Conservation (phyloP, 2,797 vertebrate species). For the Hylomyscus alleni region DNA sequence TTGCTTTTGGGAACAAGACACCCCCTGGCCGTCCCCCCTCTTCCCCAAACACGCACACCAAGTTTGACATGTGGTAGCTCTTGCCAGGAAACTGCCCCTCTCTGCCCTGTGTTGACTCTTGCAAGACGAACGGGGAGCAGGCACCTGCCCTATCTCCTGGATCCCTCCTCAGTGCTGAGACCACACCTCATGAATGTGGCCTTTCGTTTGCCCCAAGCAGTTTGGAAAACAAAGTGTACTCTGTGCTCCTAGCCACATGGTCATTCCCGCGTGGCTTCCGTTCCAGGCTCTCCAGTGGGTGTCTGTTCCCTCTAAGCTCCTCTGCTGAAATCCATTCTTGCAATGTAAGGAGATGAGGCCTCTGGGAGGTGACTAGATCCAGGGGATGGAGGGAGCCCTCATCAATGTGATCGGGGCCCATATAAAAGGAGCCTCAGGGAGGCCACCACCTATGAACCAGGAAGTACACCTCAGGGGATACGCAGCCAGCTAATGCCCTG, state of each 20-base stretch:
- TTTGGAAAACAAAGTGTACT: not conserved
- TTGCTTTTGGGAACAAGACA: not conserved
- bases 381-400: not conserved
- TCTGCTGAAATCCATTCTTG: not conserved
- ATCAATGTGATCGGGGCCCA: not conserved
- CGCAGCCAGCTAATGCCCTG: not conserved
- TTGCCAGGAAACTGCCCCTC: fast-evolving
- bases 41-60: not conserved
- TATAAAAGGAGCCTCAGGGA: not conserved
- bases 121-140: fast-evolving
- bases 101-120: fast-evolving
- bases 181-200: too few relatives aligned
- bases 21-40: too few relatives aligned
- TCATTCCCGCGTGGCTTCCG: not conserved
- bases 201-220: not conserved
- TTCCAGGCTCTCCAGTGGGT: not conserved
- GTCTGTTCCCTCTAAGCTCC: not conserved
- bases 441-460: not conserved
- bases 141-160: fast-evolving
- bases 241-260: not conserved
- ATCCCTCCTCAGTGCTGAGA: fast-evolving
- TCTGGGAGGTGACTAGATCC: too few relatives aligned
- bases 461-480: too few relatives aligned
- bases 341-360: not conserved
- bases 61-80: not conserved